These are phyloP conservation scores for Notoglanidium macrostoma DNA, from an alignment of 2,797 vertebrate species.

Conservation along the genomic window DNA sequence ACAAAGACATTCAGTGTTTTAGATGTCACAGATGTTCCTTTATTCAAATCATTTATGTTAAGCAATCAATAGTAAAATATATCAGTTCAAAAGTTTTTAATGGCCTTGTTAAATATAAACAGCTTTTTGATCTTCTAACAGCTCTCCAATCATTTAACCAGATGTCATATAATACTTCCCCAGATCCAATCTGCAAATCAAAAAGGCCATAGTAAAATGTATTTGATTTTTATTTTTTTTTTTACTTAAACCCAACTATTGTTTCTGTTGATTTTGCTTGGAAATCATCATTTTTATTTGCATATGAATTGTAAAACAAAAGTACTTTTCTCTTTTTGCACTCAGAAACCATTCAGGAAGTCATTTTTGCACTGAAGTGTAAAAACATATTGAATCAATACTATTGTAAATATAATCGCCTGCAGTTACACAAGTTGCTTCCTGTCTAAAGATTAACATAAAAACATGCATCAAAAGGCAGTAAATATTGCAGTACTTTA, in stretches of 20 bases:
- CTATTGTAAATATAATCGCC: neutral
- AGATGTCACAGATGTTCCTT: neutral
- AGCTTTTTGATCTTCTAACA: neutral
- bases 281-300: neutral
- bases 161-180: neutral
- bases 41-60: neutral
- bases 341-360: neutral
- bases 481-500: neutral
- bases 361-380: neutral
- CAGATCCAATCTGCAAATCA: neutral
- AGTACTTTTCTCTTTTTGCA: neutral
- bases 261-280: neutral
- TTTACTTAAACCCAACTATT: too few species aligned
- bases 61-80: neutral
- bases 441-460: neutral
- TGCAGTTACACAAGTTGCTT: neutral
- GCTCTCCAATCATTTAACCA: neutral
- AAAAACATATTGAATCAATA: neutral
- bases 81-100: neutral
- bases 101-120: neutral
- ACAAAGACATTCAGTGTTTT: neutral
- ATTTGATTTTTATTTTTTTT: neutral
- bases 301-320: neutral
- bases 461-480: neutral
- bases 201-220: neutral